These are phyloP conservation scores for Oxyteleia sp. DNA, from an alignment of 2,888 invertebrate genomes.

Conservation along the genomic window DNA sequence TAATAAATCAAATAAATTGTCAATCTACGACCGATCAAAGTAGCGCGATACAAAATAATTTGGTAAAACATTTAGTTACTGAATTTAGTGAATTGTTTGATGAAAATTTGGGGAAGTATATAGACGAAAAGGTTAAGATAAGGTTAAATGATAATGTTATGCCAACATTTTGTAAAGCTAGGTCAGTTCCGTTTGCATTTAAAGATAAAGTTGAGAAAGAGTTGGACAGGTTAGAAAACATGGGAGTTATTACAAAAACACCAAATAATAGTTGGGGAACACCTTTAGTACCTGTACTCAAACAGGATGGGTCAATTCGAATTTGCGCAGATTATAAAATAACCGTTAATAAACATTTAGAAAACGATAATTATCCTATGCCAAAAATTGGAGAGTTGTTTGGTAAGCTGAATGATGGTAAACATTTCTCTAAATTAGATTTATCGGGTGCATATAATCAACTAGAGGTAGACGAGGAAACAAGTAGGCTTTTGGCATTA, in stretches of 20 bases:
- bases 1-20: no score
- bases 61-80: no score
- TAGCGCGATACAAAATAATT: no score
- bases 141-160: slow-evolving; percentile 32
- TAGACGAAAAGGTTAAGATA: slow-evolving; percentile 11
- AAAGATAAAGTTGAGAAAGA: slow-evolving; percentile 3
- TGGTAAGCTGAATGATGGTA: slow-evolving; percentile 11
- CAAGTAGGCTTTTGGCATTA: not conserved
- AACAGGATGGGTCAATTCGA: slow-evolving; percentile 79
- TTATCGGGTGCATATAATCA: slow-evolving; percentile 39
- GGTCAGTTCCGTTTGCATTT: slow-evolving; percentile 3
- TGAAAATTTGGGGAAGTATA: no score
- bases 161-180: slow-evolving; percentile 30
- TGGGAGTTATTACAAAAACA: slow-evolving; percentile 21
- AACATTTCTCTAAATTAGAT: slow-evolving; percentile 57
- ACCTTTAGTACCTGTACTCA: slow-evolving; percentile 83
- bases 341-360: slow-evolving; percentile 79
- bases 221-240: slow-evolving; percentile 3
- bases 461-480: not conserved
- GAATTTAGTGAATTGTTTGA: no score
- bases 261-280: slow-evolving; percentile 77
- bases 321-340: slow-evolving; percentile 82
- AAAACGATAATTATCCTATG: slow-evolving; percentile 74
- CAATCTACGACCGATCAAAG: no score
- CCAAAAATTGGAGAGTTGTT: slow-evolving; percentile 64